Percentiles rank a stretch among this genome's conserved stretches.
These are phyloP conservation scores for Ctenosaura bakeri DNA, from an alignment of 2,797 vertebrate species.

Conservation along the genomic window DNA sequence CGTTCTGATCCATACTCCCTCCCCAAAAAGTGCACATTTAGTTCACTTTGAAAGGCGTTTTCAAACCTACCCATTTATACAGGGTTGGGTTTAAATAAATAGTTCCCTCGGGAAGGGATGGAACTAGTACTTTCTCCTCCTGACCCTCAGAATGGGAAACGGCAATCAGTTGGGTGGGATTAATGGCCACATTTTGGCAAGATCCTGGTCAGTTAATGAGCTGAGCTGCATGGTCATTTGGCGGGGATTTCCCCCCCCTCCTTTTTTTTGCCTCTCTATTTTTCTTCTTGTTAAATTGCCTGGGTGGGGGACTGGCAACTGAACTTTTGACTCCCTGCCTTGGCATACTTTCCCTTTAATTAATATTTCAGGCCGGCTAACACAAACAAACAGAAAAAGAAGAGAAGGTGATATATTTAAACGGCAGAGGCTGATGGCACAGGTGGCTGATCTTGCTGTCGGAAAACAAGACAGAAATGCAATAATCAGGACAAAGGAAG, in stretches of 20 bases:
- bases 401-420: no score
- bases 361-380: slow-evolving; percentile 20
- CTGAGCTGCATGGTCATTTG: slow-evolving; percentile 17
- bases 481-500: no score
- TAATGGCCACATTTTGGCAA: slow-evolving; percentile 32
- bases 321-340: slow-evolving; percentile 38
- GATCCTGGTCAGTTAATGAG: slow-evolving; percentile 30
- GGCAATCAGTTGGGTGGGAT: slow-evolving; percentile 15
- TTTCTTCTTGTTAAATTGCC: slow-evolving; percentile 36
- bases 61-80: neutral
- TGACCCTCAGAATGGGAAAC: neutral
- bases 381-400: neutral
- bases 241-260: neutral
- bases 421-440: no score
- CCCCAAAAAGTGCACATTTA: no score
- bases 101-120: slow-evolving; percentile 17
- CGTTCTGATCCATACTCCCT: no score
- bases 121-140: neutral
- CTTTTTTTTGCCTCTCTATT: neutral
- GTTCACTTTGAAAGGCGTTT: neutral
- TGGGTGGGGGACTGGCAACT: slow-evolving; percentile 10
- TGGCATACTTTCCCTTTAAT: slow-evolving; percentile 28
- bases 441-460: no score
- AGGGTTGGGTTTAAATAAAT: slow-evolving; percentile 30
- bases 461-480: no score